Evolutionary conservation across 2,113 vertebrate species (phyloP).

Genomic region (Ptilonorhynchus violaceus): DNA sequence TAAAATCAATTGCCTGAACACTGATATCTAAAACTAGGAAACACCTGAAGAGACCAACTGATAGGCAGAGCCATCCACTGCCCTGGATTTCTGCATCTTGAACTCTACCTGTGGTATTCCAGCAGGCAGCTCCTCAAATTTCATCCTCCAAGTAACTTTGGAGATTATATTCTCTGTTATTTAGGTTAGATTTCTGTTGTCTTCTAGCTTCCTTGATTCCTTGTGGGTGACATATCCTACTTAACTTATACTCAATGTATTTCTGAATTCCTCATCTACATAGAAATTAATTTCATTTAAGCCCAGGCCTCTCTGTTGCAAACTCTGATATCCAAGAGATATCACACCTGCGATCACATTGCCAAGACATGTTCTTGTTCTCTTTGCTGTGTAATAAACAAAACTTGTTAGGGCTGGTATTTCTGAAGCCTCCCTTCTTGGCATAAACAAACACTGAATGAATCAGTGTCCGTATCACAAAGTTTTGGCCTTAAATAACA

Average conservation of each 20-base stretch:
- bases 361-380: slow-evolving; percentile 33
- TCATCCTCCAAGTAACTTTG: neutral
- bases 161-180: neutral
- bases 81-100: neutral
- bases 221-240: neutral
- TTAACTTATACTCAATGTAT: neutral
- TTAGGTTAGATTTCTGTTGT: neutral
- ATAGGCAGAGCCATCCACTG: neutral
- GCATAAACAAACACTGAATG: neutral
- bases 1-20: neutral
- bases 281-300: slow-evolving; percentile 19
- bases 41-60: neutral
- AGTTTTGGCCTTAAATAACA: neutral
- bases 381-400: slow-evolving; percentile 19
- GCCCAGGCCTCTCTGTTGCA: neutral
- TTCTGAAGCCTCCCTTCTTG: neutral
- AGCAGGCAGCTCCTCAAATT: neutral
- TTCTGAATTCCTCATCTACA: neutral
- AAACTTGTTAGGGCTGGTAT: slow-evolving; percentile 9
- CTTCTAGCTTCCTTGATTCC: neutral
- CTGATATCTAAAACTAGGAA: neutral
- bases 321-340: neutral
- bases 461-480: neutral
- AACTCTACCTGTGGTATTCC: neutral
- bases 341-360: slow-evolving; percentile 13